Base-by-base conservation (phyloP, 2,888 invertebrate genomes). In the Trissoscelio sp. region DNA sequence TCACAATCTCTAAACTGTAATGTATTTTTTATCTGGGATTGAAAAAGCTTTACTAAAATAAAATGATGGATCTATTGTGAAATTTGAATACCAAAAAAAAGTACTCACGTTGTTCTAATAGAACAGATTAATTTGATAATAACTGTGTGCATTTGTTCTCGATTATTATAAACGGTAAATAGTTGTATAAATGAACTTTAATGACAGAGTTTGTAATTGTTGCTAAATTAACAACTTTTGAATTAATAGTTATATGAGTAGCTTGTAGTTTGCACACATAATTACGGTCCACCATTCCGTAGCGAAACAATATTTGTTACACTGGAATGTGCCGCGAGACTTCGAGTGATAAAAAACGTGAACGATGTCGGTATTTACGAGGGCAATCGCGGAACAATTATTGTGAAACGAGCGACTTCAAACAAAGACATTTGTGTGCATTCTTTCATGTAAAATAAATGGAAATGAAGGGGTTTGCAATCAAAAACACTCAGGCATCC, bases 391-490 rank as follows among this genome's bases (percentile, higher is more conserved):
- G n/a, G 18, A 34, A 64, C 39, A 39, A 66, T 66, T 51, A 66
- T 24, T 34, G 37, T 31, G 31, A 48, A 64, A 16, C 24, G 37
- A 48, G 22, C 34, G 51, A 51, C n/a, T 0, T 37, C 24, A 24
- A 42, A 67, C 44, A 14, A 57, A 31, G 69, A 69, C 11, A 22
- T 57, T 42, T 55, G 34, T 4, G 22, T 22, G 14, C 46, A 48
- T 48, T 60, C 51, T 51, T 34, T 51, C 9, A 9, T 11, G 28
- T 44, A 53, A 66, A 66, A 58, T 39, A 48, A 72, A 62, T 46
- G 48, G 28, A 57, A 66, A 74, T 74, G 12, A 64, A 55, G n/a
- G 37, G 18, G 11, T 28, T 48, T 42, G 74, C 37, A n/a, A 64
- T 66, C 55, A 37, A 28, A 64, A 75, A 55, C 58, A 48, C 57